Evolutionary conservation across 2,888 invertebrate species (phyloP), one percentile per base, ranked within the genome.

Genomic region (Tryphoninae sp.): DNA sequence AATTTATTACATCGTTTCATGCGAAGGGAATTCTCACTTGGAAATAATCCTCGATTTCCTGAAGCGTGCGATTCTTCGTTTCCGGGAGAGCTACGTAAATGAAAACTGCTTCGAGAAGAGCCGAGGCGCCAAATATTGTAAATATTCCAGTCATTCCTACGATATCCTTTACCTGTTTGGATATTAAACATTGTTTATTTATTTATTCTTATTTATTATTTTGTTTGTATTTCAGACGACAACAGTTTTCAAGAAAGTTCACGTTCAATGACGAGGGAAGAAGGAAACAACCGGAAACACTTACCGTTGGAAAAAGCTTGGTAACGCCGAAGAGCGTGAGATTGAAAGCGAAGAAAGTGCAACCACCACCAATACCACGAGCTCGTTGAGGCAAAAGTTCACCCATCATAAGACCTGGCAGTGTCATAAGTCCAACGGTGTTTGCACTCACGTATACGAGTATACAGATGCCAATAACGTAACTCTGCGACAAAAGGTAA

Each of bases 41-140:
- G 88, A 96, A 96, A 90, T 96, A 96, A 92, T 96, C 95, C 91
- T 96, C 96, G 84, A 96, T 96, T 91, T 96, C 95, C 73, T 95
- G 93, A 58, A 96, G 92, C 6, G 95, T 95, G 79, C 94, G 94
- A 51, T 95, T 95, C 90, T 95, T 96, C 0, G 96, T 96, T 92
- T 96, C 96, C 9, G 96, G 96, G 53, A 96, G 91, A 77, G 95
- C 93, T 0, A 96, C 92, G 89, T 94, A 96, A 81, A 96, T 92
- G 68, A 96, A 95, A 1, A 95, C 71, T 0, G 95, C 94, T 0
- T 95, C 95, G 9, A 95, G 84, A 0, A 94, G 87, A 1, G 96
- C 94, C 0, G 95, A 93, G 0, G 92, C 90, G 0, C 95, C 96
- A 86, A 96, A 96, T n/a, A 96, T 92, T 23, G 94, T 93, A 88